Evolutionary conservation across 2,888 invertebrate species (phyloP).

Genomic region (Fabriciana adippe): DNA sequence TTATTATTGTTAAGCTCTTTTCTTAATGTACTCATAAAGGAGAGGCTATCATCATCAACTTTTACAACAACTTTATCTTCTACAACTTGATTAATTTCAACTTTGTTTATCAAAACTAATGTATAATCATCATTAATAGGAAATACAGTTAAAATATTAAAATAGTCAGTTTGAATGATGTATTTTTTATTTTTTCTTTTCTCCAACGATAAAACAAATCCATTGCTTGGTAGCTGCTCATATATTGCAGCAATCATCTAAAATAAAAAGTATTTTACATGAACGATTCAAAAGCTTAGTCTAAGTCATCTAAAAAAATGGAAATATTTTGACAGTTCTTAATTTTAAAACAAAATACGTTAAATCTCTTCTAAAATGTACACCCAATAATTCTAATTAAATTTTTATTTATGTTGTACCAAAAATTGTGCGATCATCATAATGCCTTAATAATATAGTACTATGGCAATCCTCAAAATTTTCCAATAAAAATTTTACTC

Average conservation of each 20-base stretch:
- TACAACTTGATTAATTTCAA: not conserved
- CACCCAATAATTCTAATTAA: too few relatives aligned
- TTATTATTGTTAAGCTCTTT: conserved; percentile 5
- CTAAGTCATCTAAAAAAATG: too few relatives aligned
- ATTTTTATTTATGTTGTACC: too few relatives aligned
- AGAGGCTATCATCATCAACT: not conserved
- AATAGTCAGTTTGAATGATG: conserved; percentile 14
- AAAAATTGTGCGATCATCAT: too few relatives aligned
- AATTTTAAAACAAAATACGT: too few relatives aligned
- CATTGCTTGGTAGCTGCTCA: not conserved
- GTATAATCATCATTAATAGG: not conserved
- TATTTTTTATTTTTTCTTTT: conserved; percentile 12
- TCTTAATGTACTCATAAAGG: not conserved
- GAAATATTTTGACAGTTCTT: too few relatives aligned
- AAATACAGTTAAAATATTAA: conserved; percentile 6
- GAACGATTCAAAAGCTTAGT: too few relatives aligned
- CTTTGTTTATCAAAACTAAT: conserved; percentile 4
- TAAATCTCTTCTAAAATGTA: too few relatives aligned
- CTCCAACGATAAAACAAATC: conserved; percentile 4
- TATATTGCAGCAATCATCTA: conserved; percentile 2
- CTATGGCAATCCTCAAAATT: too few relatives aligned
- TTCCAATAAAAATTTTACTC: too few relatives aligned
- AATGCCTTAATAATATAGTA: too few relatives aligned
- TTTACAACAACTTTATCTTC: not conserved
- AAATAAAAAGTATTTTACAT: not conserved